A percentile compares a stretch with the other conserved stretches of the same genome.
phyloP scores from a whole-genome alignment of 2,888 invertebrate species.

The Acanthococcus lagerstroemiae region DNA sequence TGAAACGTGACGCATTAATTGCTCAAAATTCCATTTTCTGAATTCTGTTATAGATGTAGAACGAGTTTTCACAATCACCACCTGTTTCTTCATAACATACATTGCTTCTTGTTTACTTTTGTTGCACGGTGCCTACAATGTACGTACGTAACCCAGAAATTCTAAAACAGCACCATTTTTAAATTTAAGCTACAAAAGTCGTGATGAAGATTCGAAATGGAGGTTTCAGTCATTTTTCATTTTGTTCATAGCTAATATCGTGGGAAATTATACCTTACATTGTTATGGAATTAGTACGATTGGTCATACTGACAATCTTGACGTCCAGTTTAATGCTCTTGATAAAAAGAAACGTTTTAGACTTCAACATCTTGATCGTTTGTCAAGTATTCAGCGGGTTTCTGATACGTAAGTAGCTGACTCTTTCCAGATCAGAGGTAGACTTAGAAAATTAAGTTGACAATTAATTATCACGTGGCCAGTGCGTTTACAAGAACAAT shows the following conservation, averaged over 20 bases:
- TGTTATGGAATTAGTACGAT: slow-evolving; percentile 33
- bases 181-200: not conserved
- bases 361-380: slow-evolving; percentile 35
- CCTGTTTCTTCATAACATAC: slow-evolving; percentile 31
- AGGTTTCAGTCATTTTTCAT: too few species aligned
- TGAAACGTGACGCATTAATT: too few species aligned
- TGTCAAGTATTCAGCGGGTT: slow-evolving; percentile 35
- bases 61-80: slow-evolving; percentile 23
- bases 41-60: slow-evolving; percentile 34
- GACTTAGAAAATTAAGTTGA: too few species aligned
- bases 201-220: not conserved
- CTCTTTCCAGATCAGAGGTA: too few species aligned
- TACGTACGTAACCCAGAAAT: too few species aligned
- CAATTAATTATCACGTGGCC: too few species aligned
- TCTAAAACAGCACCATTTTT: too few species aligned
- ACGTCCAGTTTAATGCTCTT: slow-evolving; percentile 34
- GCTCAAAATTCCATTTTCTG: too few species aligned
- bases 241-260: slow-evolving; percentile 33
- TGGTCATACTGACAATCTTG: slow-evolving; percentile 30
- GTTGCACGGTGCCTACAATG: slow-evolving; percentile 35
- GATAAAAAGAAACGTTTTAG: slow-evolving; percentile 35
- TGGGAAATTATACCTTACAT: slow-evolving; percentile 35
- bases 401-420: slow-evolving; percentile 36
- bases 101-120: slow-evolving; percentile 33
- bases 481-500: too few species aligned